Percentiles rank a stretch among this genome's conserved stretches.
Evolutionary conservation across 2,888 invertebrate species (phyloP).

Genomic region (Drosophila prostipennis): DNA sequence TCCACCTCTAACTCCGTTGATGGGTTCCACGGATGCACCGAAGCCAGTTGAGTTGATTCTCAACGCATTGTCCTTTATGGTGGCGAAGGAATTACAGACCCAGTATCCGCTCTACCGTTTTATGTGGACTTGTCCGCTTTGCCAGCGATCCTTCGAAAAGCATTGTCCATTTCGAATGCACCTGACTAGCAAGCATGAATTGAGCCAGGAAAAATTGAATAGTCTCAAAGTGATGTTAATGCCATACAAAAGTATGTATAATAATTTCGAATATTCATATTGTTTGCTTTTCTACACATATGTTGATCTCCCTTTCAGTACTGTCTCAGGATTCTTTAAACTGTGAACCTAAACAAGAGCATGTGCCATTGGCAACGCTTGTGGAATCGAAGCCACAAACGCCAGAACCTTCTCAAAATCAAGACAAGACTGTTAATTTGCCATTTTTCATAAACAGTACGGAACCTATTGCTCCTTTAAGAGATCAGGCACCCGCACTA

Average conservation of each 20-base stretch:
- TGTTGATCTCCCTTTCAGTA: background rate
- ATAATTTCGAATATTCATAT: background rate
- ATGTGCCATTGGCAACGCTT: background rate
- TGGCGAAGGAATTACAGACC: constrained; percentile 45
- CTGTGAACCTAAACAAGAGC: background rate
- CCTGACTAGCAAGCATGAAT: constrained; percentile 46
- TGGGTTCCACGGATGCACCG: background rate
- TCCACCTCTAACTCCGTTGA: background rate
- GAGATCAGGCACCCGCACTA: background rate
- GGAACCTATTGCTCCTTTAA: background rate
- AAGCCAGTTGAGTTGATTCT: constrained; percentile 21
- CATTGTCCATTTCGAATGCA: constrained; percentile 63
- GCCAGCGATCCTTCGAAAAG: constrained; percentile 61
- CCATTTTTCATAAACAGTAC: too few relatives aligned
- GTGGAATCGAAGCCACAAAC: background rate
- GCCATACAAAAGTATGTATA: constrained; percentile 49
- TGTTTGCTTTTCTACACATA: background rate
- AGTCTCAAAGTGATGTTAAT: constrained; percentile 55
- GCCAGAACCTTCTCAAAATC: background rate
- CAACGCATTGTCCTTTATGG: constrained; percentile 8
- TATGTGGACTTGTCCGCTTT: constrained; percentile 69
- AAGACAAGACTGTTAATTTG: background rate
- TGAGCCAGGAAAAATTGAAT: constrained; percentile 23
- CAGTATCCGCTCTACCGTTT: constrained; percentile 57
- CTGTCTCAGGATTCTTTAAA: background rate